Evolutionary conservation across 2,888 invertebrate species (phyloP).

Genomic region (Dexiosoma caninum): DNA sequence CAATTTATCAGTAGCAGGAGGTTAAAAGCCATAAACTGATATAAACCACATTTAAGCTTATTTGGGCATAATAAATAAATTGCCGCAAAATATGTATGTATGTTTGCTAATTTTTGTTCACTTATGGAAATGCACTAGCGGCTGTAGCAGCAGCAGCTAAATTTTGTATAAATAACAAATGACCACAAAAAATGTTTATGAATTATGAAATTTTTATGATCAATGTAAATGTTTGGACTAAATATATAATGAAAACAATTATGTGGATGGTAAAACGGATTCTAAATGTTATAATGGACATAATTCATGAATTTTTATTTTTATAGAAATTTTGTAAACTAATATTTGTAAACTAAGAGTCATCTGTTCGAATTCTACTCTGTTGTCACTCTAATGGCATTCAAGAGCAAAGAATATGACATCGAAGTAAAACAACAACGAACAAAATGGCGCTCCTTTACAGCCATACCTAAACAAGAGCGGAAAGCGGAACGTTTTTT

Average conservation of each 20-base stretch:
- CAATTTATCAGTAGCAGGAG: slow-evolving; percentile 26
- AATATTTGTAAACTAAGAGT: too few species aligned
- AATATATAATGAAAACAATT: background rate
- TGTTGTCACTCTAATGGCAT: too few species aligned
- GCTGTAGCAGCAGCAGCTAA: background rate
- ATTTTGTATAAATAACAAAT: background rate
- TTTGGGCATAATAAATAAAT: slow-evolving; percentile 56
- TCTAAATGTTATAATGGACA: background rate
- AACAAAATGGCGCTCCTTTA: too few species aligned
- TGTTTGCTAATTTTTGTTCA: slow-evolving; percentile 41
- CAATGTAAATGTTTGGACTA: background rate
- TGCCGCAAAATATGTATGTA: slow-evolving; percentile 38
- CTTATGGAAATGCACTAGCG: background rate
- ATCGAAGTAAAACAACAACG: too few species aligned
- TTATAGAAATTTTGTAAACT: too few species aligned
- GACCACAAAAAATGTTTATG: slow-evolving; percentile 13
- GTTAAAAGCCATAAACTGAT: slow-evolving; percentile 51
- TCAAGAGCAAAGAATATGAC: too few species aligned
- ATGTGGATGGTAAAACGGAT: background rate
- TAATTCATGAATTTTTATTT: too few species aligned
- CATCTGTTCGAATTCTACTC: too few species aligned
- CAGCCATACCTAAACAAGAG: too few species aligned
- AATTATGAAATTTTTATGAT: slow-evolving; percentile 44
- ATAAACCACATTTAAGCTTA: slow-evolving; percentile 52
- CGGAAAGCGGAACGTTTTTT: too few species aligned